Percentiles rank a stretch among this genome's conserved stretches.
Conservation (phyloP, 2,888 invertebrate species). For the Deilephila elpenor region DNA sequence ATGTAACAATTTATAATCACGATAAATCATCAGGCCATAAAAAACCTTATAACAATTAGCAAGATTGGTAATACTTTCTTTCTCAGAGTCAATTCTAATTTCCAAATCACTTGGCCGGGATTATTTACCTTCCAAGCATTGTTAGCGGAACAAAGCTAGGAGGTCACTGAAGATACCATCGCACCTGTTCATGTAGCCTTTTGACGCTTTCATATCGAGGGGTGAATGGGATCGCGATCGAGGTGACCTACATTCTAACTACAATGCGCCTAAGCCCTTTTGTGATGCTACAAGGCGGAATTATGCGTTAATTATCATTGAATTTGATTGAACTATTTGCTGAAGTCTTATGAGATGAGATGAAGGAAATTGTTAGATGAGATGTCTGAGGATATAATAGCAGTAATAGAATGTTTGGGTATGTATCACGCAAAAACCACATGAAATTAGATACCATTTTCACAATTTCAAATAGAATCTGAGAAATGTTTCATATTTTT, state of each 20-base stretch:
- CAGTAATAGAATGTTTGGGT: too few species aligned
- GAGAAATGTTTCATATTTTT: too few species aligned
- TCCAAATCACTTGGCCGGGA: not conserved
- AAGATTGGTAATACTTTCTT: too few species aligned
- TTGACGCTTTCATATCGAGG: constrained; percentile 6
- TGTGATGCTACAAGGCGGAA: constrained; percentile 5
- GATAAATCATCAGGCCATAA: too few species aligned
- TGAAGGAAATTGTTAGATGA: not conserved
- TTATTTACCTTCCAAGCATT: not conserved
- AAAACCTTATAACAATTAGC: too few species aligned
- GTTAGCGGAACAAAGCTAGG: not conserved
- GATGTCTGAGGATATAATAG: too few species aligned
- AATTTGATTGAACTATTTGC: not conserved
- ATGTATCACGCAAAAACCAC: too few species aligned
- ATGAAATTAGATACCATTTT: too few species aligned
- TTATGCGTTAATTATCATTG: not conserved
- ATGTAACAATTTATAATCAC: too few species aligned
- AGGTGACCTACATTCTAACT: constrained; percentile 14
- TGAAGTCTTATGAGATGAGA: not conserved
- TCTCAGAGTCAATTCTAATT: not conserved
- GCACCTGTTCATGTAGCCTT: not conserved
- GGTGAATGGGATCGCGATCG: constrained; percentile 19
- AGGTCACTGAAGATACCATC: constrained; percentile 1
- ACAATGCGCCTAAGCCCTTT: constrained; percentile 24
- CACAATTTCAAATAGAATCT: too few species aligned